Conservation (phyloP, 1,140 invertebrate genomes). For the Formica selysi region DNA sequence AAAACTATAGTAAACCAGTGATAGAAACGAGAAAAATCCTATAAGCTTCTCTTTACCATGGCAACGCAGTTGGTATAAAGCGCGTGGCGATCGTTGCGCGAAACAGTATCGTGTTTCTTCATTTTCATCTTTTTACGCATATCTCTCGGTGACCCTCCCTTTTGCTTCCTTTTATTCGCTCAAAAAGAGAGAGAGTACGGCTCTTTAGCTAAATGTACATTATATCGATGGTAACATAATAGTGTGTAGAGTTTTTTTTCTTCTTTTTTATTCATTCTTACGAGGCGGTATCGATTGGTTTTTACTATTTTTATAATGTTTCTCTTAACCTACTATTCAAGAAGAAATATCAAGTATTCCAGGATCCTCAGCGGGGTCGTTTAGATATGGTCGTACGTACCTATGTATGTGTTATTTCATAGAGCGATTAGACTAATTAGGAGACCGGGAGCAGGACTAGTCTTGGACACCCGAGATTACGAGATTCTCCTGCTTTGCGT, state of each 20-base stretch:
- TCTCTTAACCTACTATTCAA: neutral
- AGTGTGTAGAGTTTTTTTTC: neutral
- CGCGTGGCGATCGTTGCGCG: conserved; percentile 45
- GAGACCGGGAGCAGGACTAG: conserved; percentile 18
- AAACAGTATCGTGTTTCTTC: neutral
- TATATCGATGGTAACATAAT: conserved; percentile 10
- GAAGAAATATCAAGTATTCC: neutral
- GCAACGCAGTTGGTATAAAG: conserved; percentile 65
- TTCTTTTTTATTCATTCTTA: neutral
- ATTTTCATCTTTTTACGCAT: conserved; percentile 36
- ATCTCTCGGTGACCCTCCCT: neutral
- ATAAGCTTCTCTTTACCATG: conserved; percentile 69
- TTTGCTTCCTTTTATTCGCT: neutral
- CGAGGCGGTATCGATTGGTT: neutral
- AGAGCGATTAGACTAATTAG: conserved; percentile 59
- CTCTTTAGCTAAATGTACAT: neutral
- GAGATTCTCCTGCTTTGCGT: conserved; percentile 43
- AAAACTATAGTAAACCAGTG: conserved; percentile 66
- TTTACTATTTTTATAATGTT: neutral
- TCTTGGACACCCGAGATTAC: conserved; percentile 49
- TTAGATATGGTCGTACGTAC: neutral
- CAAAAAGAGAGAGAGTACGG: neutral
- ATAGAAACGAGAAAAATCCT: conserved; percentile 71
- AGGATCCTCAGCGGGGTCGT: neutral
- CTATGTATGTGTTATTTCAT: conserved; percentile 38